A percentile compares a stretch with the other conserved stretches of the same genome.
phyloP scores from a whole-genome alignment of 2,113 vertebrate genomes.

The Leptosomus discolor region DNA sequence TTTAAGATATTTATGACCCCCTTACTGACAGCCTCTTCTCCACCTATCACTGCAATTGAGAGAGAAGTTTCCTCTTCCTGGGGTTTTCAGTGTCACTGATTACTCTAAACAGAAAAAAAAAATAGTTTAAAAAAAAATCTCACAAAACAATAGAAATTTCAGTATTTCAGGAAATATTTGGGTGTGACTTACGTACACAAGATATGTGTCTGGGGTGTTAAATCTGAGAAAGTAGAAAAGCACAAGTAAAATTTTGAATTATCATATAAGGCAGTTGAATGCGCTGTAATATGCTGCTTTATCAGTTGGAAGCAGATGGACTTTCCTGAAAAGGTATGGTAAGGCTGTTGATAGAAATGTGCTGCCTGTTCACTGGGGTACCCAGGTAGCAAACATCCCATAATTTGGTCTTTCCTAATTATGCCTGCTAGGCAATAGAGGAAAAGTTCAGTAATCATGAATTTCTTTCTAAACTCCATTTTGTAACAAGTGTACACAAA shows the following conservation, averaged over 20 bases:
- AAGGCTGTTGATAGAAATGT: not conserved
- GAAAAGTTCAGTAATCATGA: not conserved
- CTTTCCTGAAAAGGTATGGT: not conserved
- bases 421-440: not conserved
- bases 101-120: not conserved
- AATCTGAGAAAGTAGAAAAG: not conserved
- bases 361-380: not conserved
- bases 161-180: not conserved
- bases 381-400: not conserved
- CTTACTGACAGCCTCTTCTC: not conserved
- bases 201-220: not conserved
- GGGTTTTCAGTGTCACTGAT: not conserved
- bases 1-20: not conserved
- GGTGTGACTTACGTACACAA: not conserved
- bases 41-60: not conserved
- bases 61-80: not conserved
- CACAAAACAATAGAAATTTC: not conserved
- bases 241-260: not conserved
- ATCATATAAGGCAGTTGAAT: not conserved
- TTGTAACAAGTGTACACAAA: not conserved
- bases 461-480: not conserved
- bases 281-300: not conserved
- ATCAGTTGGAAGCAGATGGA: constrained; percentile 12
- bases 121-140: not conserved
- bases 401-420: not conserved